Conservation (phyloP, 1,140 invertebrate genomes). For the Ganaspis sp. region DNA sequence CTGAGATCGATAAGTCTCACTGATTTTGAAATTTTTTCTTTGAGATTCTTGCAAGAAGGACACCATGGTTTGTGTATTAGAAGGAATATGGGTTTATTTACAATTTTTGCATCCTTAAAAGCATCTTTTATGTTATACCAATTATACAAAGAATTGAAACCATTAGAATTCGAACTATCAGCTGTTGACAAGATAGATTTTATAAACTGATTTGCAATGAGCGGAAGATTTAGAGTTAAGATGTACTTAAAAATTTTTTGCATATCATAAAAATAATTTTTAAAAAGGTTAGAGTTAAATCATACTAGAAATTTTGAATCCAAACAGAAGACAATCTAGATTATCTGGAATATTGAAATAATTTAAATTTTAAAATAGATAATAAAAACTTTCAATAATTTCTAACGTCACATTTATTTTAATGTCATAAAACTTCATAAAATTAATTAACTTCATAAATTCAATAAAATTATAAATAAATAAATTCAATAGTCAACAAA, state of each 20-base stretch:
- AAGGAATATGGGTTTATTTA: slow-evolving; percentile 61
- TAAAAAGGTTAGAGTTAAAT: neutral
- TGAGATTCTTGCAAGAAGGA: slow-evolving; percentile 58
- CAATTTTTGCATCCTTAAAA: slow-evolving; percentile 56
- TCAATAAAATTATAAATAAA: no score
- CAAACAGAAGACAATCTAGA: neutral
- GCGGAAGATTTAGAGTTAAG: slow-evolving; percentile 27
- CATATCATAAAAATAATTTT: slow-evolving; percentile 36
- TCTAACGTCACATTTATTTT: no score
- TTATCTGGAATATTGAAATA: no score
- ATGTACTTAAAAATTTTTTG: slow-evolving; percentile 28
- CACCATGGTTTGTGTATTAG: slow-evolving; percentile 59
- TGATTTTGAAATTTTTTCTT: slow-evolving; percentile 60
- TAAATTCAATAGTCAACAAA: no score
- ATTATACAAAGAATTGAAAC: slow-evolving; percentile 56
- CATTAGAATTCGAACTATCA: slow-evolving; percentile 12
- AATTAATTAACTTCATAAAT: no score
- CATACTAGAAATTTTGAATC: neutral
- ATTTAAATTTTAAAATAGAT: neutral
- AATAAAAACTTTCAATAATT: neutral
- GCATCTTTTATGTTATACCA: slow-evolving; percentile 57
- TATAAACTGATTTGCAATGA: slow-evolving; percentile 36
- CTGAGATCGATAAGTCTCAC: slow-evolving; percentile 62
- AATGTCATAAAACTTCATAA: no score
- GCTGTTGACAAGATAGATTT: slow-evolving; percentile 26